Evolutionary conservation across 2,888 invertebrate genomes (phyloP).

Genomic region (Schizaphis graminum): DNA sequence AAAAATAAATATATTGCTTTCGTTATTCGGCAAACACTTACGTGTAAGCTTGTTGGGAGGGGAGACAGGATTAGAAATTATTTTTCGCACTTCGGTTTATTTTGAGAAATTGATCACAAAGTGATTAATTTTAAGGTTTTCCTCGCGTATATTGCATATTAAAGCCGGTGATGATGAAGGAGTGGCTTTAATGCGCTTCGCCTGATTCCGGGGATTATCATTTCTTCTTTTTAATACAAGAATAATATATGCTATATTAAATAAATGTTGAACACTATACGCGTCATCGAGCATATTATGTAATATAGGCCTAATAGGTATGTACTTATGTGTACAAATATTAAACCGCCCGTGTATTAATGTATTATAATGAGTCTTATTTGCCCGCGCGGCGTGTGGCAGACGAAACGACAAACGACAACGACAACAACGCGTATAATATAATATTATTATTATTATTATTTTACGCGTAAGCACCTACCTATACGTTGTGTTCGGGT

Average conservation of each 20-base stretch:
- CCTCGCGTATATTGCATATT: background rate
- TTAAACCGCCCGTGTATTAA: background rate
- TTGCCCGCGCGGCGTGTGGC: background rate
- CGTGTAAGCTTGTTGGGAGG: background rate
- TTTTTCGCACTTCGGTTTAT: background rate
- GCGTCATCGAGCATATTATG: background rate
- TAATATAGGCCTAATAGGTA: background rate
- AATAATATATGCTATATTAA: background rate
- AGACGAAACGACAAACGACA: background rate
- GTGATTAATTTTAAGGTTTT: background rate
- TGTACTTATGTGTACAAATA: background rate
- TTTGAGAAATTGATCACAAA: background rate
- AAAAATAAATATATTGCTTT: background rate
- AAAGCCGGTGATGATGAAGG: background rate
- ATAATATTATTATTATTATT: background rate
- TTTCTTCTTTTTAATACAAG: background rate
- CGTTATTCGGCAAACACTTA: background rate
- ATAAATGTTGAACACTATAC: background rate
- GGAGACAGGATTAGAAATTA: background rate
- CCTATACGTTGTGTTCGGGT: background rate
- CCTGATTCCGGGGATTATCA: background rate
- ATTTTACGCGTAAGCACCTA: background rate
- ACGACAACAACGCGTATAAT: background rate
- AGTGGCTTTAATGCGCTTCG: background rate
- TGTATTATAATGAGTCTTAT: background rate